These are phyloP conservation scores for Parnassius orleans DNA, from an alignment of 2,888 invertebrate species.

Conservation along the genomic window DNA sequence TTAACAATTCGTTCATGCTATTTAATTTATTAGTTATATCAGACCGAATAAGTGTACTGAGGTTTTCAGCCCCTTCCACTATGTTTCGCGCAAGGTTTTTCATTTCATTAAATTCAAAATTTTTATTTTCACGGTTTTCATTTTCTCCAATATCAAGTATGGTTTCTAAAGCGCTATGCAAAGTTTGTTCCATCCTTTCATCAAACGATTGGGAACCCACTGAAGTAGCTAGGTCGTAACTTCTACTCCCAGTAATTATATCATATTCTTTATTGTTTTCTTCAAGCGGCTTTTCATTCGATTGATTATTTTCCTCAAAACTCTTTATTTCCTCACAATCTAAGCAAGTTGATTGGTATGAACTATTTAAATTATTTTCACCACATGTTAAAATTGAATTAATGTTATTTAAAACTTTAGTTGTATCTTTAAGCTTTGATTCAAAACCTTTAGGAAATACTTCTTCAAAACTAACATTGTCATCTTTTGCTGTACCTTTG, in stretches of 20 bases:
- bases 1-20: constrained; percentile 71
- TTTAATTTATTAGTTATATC: constrained; percentile 75
- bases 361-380: background rate
- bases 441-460: constrained; percentile 54
- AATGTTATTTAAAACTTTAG: constrained; percentile 54
- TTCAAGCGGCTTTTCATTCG: background rate
- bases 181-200: constrained; percentile 55
- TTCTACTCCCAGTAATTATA: background rate
- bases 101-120: constrained; percentile 67
- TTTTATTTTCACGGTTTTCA: constrained; percentile 52
- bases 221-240: background rate
- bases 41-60: constrained; percentile 66
- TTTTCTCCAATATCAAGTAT: constrained; percentile 51
- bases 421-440: constrained; percentile 58
- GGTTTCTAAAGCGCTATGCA: constrained; percentile 54
- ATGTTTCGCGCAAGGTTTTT: constrained; percentile 63
- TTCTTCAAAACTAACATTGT: constrained; percentile 40
- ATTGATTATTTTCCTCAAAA: background rate
- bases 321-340: background rate
- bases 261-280: background rate
- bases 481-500: constrained; percentile 29
- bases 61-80: constrained; percentile 69
- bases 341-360: background rate
- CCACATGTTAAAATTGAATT: constrained; percentile 46
- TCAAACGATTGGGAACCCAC: constrained; percentile 42